phyloP scores from a whole-genome alignment of 1,140 invertebrate genomes.

The Hyles euphorbiae region DNA sequence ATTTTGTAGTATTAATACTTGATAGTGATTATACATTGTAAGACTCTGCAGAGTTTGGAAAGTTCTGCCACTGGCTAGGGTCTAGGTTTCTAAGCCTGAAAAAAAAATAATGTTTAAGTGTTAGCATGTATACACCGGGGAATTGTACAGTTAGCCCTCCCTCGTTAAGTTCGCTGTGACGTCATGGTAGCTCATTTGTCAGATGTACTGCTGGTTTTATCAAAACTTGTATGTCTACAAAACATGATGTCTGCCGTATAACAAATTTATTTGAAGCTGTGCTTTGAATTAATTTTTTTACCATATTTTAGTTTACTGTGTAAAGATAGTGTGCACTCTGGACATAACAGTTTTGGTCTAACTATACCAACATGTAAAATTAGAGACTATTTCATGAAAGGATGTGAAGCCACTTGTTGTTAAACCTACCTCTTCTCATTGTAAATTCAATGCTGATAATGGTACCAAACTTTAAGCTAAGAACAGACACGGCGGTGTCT shows the following conservation, averaged over 20 bases:
- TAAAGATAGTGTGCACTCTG: constrained; percentile 29
- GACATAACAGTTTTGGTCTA: constrained; percentile 61
- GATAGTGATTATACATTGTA: constrained; percentile 34
- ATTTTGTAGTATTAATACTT: constrained; percentile 46
- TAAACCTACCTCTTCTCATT: constrained; percentile 75
- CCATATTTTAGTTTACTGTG: constrained; percentile 54
- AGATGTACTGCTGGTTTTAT: constrained; percentile 60
- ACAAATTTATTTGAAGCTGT: constrained; percentile 44
- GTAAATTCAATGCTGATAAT: constrained; percentile 75
- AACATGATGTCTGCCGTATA: constrained; percentile 32
- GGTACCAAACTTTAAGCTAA: constrained; percentile 72
- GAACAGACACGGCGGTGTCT: constrained; percentile 40
- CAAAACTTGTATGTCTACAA: constrained; percentile 57
- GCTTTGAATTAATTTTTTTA: constrained; percentile 50
- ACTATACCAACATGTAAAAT: constrained; percentile 67
- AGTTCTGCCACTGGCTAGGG: constrained; percentile 64
- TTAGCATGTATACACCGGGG: constrained; percentile 72
- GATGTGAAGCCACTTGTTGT: constrained; percentile 55
- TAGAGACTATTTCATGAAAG: constrained; percentile 62
- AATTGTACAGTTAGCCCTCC: constrained; percentile 75
- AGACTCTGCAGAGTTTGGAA: constrained; percentile 69
- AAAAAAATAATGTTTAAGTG: constrained; percentile 73
- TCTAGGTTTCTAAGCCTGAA: constrained; percentile 63
- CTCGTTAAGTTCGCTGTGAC: constrained; percentile 74
- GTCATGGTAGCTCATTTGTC: constrained; percentile 63